Evolutionary conservation across 2,113 vertebrate genomes (phyloP).

Genomic region (Grallaria varia): DNA sequence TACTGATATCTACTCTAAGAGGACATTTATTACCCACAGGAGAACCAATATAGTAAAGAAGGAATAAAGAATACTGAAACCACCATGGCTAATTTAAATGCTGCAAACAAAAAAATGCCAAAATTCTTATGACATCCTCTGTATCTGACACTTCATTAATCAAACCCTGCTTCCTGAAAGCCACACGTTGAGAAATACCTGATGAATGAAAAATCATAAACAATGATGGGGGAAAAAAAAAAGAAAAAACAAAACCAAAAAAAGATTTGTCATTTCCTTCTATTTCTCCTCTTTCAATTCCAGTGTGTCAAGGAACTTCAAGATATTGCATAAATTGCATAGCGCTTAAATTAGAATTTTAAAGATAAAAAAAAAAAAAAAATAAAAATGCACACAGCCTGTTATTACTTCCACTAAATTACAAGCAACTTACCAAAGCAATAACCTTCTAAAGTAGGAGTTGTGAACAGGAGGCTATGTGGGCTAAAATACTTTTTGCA

Average conservation of each 20-base stretch:
- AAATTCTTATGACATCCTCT: slow-evolving; percentile 14
- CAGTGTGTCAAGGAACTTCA: slow-evolving; percentile 44
- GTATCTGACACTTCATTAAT: slow-evolving; percentile 60
- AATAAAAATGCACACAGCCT: slow-evolving; percentile 53
- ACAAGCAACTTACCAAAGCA: slow-evolving; percentile 59
- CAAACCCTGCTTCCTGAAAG: slow-evolving; percentile 41
- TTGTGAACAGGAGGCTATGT: slow-evolving; percentile 21
- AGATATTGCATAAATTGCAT: slow-evolving; percentile 58
- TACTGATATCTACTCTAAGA: background rate
- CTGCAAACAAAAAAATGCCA: slow-evolving; percentile 22
- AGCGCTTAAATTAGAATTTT: slow-evolving; percentile 66
- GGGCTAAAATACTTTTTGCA: slow-evolving; percentile 24
- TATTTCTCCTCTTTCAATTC: slow-evolving; percentile 19
- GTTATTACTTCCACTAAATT: slow-evolving; percentile 74
- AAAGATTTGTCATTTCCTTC: slow-evolving; percentile 23
- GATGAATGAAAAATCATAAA: slow-evolving; percentile 41
- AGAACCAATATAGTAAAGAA: background rate
- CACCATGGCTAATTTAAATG: background rate
- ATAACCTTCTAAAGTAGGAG: slow-evolving; percentile 53
- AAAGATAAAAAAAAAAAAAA: slow-evolving; percentile 47
- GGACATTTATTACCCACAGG: background rate
- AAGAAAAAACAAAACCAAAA: background rate
- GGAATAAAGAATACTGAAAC: background rate
- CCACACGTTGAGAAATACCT: slow-evolving; percentile 8
- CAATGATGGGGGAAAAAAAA: background rate